These are phyloP conservation scores for Cheilosia urbana DNA, from an alignment of 2,888 invertebrate genomes.

Conservation along the genomic window DNA sequence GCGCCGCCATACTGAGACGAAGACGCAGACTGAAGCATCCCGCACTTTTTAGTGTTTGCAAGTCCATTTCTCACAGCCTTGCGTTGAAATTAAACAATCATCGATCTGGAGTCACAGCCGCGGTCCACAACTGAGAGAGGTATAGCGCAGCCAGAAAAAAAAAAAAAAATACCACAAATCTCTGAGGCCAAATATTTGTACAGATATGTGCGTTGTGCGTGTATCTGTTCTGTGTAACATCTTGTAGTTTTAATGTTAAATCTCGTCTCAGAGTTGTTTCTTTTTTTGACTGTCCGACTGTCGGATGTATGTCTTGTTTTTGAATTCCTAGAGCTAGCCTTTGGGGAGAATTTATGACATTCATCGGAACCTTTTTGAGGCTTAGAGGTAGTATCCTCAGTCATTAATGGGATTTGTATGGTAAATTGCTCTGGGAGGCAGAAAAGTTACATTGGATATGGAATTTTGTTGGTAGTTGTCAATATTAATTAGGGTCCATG, in stretches of 20 bases:
- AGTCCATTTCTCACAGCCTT: slow-evolving; percentile 59
- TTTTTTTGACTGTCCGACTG: background rate
- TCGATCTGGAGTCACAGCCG: slow-evolving; percentile 35
- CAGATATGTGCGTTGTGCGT: background rate
- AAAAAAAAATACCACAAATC: slow-evolving; percentile 10
- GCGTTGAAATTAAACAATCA: slow-evolving; percentile 55
- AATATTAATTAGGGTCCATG: background rate
- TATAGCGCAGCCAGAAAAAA: background rate
- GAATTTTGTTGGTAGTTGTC: background rate
- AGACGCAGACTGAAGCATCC: slow-evolving; percentile 9
- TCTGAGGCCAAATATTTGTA: slow-evolving; percentile 34
- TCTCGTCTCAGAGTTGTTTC: slow-evolving; percentile 22
- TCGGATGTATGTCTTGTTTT: slow-evolving; percentile 27
- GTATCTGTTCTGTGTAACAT: slow-evolving; percentile 7
- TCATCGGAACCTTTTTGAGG: slow-evolving; percentile 14
- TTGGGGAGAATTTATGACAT: slow-evolving; percentile 30
- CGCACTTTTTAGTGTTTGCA: slow-evolving; percentile 42
- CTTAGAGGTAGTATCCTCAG: background rate
- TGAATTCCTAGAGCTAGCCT: slow-evolving; percentile 12
- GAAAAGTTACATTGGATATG: background rate
- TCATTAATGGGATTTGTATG: slow-evolving; percentile 41
- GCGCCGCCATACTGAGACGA: slow-evolving; percentile 41
- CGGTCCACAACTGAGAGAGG: slow-evolving; percentile 35
- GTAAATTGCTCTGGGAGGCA: slow-evolving; percentile 9
- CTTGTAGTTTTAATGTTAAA: slow-evolving; percentile 25